Base-by-base conservation (phyloP, 2,888 invertebrate genomes). In the Catocala fraxini region DNA sequence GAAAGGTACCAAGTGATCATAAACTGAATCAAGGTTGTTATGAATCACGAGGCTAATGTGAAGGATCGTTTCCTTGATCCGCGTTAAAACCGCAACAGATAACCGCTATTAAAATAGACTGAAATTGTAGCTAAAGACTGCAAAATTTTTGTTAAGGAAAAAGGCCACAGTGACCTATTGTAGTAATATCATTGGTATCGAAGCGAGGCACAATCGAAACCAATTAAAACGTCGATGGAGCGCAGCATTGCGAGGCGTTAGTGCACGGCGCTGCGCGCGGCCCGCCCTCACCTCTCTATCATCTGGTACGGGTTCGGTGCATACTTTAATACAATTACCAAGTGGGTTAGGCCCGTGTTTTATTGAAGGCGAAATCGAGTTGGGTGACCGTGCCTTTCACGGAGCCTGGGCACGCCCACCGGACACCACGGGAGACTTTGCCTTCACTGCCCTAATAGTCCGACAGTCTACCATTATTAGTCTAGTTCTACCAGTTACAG, bases 341-440 rank as follows among this genome's bases (percentile, higher is more conserved):
- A 77, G 67, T 67, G 65, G 70, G 75, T 68, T 73, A 61, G 77
- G 78, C 78, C 77, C 76, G 81, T 80, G 75, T 78, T 82, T 85
- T 91, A 90, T 90, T 88, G 85, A 88, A 86, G 86, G 86, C 87
- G 81, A 87, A 84, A 89, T 89, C 87, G 82, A 83, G 83, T 86
- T 83, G 74, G 84, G 82, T 83, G 87, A 87, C 87, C 86, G 82
- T 82, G 85, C 91, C 91, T 91, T 92, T 91, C 90, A 88, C 92
- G 79, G 84, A 74, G 83, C 81, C 84, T 81, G 77, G 77, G 73
- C 86, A 83, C 86, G 82, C 88, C 89, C 80, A 82, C 81, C 81
- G 80, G 82, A 84, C 86, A 80, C 83, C 75, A 75, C 74, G 63
- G 70, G 74, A 76, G 70, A 76, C 79, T 78, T 80, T 73, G 78